Evolutionary conservation across 1,140 invertebrate species (phyloP).

Genomic region (Drosophila serrata): DNA sequence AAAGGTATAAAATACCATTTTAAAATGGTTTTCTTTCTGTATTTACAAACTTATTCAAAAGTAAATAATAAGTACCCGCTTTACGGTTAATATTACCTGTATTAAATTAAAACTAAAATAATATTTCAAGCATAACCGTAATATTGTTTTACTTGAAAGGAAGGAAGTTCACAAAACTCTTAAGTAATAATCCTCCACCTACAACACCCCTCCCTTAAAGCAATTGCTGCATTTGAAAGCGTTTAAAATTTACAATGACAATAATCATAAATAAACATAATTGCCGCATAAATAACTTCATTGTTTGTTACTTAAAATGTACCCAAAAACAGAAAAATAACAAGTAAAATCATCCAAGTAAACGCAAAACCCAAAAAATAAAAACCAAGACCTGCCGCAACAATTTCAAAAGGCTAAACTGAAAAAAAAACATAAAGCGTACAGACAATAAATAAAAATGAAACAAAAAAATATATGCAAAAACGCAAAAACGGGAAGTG

Average conservation of each 20-base stretch:
- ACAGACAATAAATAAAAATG: conserved; percentile 40
- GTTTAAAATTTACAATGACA: conserved; percentile 50
- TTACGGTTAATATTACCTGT: too few relatives aligned
- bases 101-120: too few relatives aligned
- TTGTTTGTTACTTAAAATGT: not conserved
- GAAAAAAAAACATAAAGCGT: conserved; percentile 26
- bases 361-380: conserved; percentile 5
- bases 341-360: conserved; percentile 5
- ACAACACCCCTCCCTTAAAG: not conserved
- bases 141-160: too few relatives aligned
- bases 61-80: too few relatives aligned
- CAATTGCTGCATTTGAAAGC: conserved; percentile 40
- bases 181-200: conserved; percentile 4
- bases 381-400: conserved; percentile 69
- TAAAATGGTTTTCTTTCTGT: too few relatives aligned
- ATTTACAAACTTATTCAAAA: too few relatives aligned
- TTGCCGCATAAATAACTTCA: conserved; percentile 57
- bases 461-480: conserved; percentile 33
- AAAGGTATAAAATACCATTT: too few relatives aligned
- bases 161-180: not conserved
- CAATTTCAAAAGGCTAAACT: conserved; percentile 52
- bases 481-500: conserved; percentile 17
- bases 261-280: conserved; percentile 62
- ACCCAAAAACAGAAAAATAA: not conserved
- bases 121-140: not conserved